These are phyloP conservation scores for Netelia inedita DNA, from an alignment of 2,888 invertebrate genomes.

Conservation along the genomic window DNA sequence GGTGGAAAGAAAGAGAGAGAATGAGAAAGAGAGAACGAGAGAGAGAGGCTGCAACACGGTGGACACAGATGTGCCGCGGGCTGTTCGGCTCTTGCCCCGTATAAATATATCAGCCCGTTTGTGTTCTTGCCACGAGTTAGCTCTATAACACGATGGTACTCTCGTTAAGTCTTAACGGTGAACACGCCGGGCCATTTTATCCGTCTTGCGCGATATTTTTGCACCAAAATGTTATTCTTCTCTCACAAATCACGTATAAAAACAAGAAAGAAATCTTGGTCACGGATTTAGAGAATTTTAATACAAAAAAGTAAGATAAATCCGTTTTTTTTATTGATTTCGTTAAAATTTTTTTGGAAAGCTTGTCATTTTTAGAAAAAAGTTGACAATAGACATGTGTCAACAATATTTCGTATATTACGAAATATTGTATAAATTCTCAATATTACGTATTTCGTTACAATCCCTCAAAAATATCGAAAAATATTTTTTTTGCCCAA, in stretches of 20 bases:
- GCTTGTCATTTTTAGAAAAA: too few relatives aligned
- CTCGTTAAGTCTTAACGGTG: conserved; percentile 75
- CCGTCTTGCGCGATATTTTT: conserved; percentile 22
- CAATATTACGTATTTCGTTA: too few relatives aligned
- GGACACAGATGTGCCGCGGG: conserved; percentile 79
- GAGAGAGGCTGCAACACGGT: conserved; percentile 69
- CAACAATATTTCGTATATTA: too few relatives aligned
- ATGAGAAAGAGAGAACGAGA: conserved; percentile 22
- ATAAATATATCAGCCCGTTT: conserved; percentile 77
- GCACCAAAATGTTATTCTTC: neutral
- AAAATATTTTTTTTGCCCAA: too few relatives aligned
- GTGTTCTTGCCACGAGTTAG: conserved; percentile 44
- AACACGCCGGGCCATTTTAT: conserved; percentile 47
- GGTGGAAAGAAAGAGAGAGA: conserved; percentile 36
- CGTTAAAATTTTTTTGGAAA: too few relatives aligned
- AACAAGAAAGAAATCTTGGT: neutral
- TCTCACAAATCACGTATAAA: neutral
- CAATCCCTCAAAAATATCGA: too few relatives aligned
- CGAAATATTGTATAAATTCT: too few relatives aligned
- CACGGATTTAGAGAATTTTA: neutral
- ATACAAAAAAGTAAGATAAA: too few relatives aligned
- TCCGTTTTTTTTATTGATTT: too few relatives aligned
- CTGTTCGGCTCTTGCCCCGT: conserved; percentile 69
- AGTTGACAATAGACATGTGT: too few relatives aligned
- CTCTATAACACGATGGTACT: conserved; percentile 50